Evolutionary conservation across 2,113 vertebrate genomes (phyloP).

Genomic region (Chamaetylas fuelleborni): DNA sequence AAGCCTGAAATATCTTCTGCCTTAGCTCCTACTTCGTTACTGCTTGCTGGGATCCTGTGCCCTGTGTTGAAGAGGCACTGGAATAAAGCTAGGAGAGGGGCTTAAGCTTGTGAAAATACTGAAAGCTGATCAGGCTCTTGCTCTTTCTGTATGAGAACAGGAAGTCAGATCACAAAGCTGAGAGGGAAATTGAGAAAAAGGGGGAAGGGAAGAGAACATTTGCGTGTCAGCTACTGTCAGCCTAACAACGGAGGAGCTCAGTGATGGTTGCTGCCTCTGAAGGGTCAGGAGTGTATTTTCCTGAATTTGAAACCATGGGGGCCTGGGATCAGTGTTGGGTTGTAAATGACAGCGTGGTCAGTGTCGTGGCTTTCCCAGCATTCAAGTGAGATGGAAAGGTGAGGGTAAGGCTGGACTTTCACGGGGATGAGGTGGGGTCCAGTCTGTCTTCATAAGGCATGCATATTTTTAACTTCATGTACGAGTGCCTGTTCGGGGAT

Average conservation of each 20-base stretch:
- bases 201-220: conserved; percentile 16
- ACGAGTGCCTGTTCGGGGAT: rapidly evolving
- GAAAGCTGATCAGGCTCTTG: not conserved
- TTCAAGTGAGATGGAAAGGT: not conserved
- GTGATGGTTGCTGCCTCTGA: not conserved
- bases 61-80: not conserved
- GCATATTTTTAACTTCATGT: rapidly evolving
- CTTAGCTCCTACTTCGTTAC: rapidly evolving
- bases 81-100: not conserved
- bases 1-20: not conserved
- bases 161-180: conserved; percentile 37
- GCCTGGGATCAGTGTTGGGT: not conserved
- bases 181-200: conserved; percentile 22
- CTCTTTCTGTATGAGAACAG: conserved; percentile 4
- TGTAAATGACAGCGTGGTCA: not conserved
- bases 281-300: not conserved
- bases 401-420: not conserved
- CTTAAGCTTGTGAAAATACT: not conserved
- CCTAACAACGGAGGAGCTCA: rapidly evolving
- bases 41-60: not conserved
- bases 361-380: not conserved
- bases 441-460: not conserved
- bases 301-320: not conserved
- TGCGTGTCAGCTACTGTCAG: not conserved
- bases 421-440: not conserved